Conservation (phyloP, 2,113 vertebrate species). For the Erythrolamprus reginae region DNA sequence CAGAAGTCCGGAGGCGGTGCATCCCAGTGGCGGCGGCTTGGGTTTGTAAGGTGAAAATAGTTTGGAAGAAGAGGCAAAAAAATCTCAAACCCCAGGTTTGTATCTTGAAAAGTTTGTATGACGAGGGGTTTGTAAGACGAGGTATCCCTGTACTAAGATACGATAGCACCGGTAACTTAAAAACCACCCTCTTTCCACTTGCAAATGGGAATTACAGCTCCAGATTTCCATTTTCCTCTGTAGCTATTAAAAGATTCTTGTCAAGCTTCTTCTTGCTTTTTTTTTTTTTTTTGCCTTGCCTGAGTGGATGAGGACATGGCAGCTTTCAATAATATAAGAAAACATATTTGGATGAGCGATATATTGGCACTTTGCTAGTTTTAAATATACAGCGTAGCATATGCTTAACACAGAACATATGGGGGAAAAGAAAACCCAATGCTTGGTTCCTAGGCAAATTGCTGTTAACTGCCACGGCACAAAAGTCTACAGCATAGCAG, state of each 20-base stretch:
- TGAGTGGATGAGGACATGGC: conserved; percentile 33
- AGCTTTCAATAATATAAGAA: conserved; percentile 63
- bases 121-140: too few relatives aligned
- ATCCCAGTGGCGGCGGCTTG: too few relatives aligned
- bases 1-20: too few relatives aligned
- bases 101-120: too few relatives aligned
- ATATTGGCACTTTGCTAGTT: conserved; percentile 59
- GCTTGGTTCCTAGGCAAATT: conserved; percentile 59
- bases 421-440: conserved; percentile 63
- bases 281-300: neutral
- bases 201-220: conserved; percentile 14
- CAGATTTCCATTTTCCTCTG: conserved; percentile 18
- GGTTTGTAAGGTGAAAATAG: too few relatives aligned
- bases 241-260: conserved; percentile 35
- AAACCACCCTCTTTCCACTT: neutral
- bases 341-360: conserved; percentile 65
- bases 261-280: neutral
- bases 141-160: neutral
- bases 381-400: conserved; percentile 70
- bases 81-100: too few relatives aligned
- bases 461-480: conserved; percentile 37
- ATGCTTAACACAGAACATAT: conserved; percentile 69
- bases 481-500: conserved; percentile 39
- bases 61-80: too few relatives aligned
- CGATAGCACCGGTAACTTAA: neutral